phyloP scores from a whole-genome alignment of 2,888 invertebrate genomes.

The Epirrhoe alternata region DNA sequence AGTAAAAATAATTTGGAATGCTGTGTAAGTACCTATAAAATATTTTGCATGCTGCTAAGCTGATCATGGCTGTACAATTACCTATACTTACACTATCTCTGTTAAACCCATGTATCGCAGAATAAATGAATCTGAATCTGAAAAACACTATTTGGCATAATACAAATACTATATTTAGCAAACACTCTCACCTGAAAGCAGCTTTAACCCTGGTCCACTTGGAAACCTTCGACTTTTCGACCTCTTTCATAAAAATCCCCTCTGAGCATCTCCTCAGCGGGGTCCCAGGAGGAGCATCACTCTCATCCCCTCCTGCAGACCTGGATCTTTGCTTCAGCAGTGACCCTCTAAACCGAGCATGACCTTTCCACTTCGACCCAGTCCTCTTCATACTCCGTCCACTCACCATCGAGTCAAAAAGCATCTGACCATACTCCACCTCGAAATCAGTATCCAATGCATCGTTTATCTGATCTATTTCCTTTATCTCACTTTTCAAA shows the following conservation, averaged over 20 bases:
- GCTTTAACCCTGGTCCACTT: constrained; percentile 96
- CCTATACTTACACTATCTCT: too few relatives aligned
- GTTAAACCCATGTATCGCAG: too few relatives aligned
- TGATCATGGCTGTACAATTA: too few relatives aligned
- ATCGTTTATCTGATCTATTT: constrained; percentile 75
- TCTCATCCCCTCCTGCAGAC: constrained; percentile 88
- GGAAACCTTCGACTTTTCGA: constrained; percentile 88
- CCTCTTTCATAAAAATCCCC: constrained; percentile 73
- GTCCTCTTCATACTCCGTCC: constrained; percentile 81
- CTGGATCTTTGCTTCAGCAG: constrained; percentile 87
- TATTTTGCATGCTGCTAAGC: too few relatives aligned
- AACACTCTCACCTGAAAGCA: constrained; percentile 89
- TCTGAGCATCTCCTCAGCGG: constrained; percentile 74
- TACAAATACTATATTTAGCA: too few relatives aligned
- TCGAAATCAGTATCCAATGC: constrained; percentile 85
- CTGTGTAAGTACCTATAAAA: too few relatives aligned
- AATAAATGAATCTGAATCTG: too few relatives aligned
- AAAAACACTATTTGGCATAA: too few relatives aligned
- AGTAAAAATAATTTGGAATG: too few relatives aligned
- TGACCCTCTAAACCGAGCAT: constrained; percentile 78
- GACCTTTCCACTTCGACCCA: constrained; percentile 80
- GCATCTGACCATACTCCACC: constrained; percentile 86
- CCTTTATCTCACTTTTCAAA: constrained; percentile 67
- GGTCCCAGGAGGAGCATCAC: constrained; percentile 70
- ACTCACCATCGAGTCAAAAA: constrained; percentile 87